Conservation (phyloP, 2,797 vertebrate genomes). For the Cryptoprocta ferox region DNA sequence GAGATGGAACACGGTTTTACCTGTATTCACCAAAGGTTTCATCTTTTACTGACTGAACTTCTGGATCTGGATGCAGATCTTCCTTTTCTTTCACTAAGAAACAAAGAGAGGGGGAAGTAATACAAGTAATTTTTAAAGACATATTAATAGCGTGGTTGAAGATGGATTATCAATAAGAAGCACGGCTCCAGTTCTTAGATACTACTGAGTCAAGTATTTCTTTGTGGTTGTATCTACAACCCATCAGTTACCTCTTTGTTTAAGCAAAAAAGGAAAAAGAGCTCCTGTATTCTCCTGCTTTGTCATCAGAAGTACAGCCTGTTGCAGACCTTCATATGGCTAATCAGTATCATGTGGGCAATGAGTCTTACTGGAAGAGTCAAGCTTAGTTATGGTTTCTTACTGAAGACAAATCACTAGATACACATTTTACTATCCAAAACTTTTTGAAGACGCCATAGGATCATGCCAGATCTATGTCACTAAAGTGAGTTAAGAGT, state of each 20-base stretch:
- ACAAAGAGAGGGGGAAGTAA: neutral
- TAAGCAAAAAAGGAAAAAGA: neutral
- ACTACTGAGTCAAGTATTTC: rapidly evolving
- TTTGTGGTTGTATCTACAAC: neutral
- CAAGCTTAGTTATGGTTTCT: neutral
- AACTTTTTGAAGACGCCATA: neutral
- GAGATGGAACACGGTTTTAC: conserved; percentile 86
- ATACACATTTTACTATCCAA: neutral
- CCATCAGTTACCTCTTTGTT: neutral
- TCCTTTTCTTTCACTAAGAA: conserved; percentile 98
- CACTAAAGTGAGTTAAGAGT: neutral
- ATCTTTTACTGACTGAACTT: conserved; percentile 97
- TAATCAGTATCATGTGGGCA: neutral
- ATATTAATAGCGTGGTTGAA: neutral
- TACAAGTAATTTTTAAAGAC: neutral
- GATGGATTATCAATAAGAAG: neutral
- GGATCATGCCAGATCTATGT: neutral
- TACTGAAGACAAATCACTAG: neutral
- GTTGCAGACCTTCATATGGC: rapidly evolving
- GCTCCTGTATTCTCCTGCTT: neutral
- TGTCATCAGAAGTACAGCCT: too few relatives aligned
- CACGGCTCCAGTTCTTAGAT: neutral
- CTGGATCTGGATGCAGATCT: conserved; percentile 96
- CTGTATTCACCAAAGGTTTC: conserved; percentile 99
- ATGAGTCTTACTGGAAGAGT: neutral